A percentile compares a stretch with the other conserved stretches of the same genome.
These are phyloP conservation scores for Pedionomus torquatus DNA, from an alignment of 2,113 vertebrate species.

Conservation along the genomic window DNA sequence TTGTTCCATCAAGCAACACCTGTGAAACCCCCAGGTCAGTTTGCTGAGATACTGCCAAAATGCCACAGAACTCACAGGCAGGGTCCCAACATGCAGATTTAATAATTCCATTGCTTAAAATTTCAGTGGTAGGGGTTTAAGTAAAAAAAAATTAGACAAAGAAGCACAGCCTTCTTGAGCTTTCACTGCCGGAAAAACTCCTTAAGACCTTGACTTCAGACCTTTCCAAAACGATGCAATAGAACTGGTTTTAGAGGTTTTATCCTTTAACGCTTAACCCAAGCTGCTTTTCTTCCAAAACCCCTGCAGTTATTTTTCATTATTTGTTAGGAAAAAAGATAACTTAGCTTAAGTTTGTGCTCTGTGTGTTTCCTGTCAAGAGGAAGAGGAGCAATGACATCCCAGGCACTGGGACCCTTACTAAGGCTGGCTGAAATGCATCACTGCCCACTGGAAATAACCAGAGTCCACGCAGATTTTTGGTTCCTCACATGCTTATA, in stretches of 20 bases:
- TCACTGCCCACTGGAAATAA: background rate
- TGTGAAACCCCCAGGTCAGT: background rate
- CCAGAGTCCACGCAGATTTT: accelerated
- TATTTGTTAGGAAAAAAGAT: background rate
- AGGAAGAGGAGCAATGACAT: background rate
- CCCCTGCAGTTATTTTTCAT: background rate
- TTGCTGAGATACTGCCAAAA: background rate
- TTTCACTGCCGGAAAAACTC: background rate
- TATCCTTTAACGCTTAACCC: background rate
- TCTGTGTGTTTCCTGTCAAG: background rate
- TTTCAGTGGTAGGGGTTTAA: background rate
- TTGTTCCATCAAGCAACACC: background rate
- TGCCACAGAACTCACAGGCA: background rate
- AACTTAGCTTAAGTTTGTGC: background rate
- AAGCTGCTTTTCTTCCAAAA: background rate
- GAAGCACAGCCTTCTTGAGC: background rate
- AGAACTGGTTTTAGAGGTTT: background rate
- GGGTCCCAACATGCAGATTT: background rate
- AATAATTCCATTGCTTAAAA: background rate
- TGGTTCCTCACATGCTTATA: background rate
- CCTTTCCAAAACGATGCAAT: background rate
- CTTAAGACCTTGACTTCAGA: background rate
- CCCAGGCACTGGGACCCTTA: accelerated
- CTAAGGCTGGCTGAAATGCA: background rate
- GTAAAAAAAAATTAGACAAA: background rate